Evolutionary conservation across 2,113 vertebrate genomes (phyloP).

Genomic region (Pagrus major): DNA sequence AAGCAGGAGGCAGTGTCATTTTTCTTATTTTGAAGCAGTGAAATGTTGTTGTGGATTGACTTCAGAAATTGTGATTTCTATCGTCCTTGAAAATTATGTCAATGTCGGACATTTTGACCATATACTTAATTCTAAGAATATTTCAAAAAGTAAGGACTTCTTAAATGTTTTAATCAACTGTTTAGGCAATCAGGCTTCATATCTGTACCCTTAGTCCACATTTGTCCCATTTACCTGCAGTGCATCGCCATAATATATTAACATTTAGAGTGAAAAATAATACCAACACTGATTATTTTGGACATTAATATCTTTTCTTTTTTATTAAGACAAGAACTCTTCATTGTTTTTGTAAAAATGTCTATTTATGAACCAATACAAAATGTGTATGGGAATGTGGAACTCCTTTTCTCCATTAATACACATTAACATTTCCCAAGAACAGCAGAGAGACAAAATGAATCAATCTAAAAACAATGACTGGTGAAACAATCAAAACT

Average conservation of each 20-base stretch:
- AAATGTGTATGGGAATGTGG: constrained; percentile 90
- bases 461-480: constrained; percentile 83
- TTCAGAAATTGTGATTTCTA: too few relatives aligned
- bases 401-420: constrained; percentile 86
- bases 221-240: not conserved
- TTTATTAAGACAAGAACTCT: constrained; percentile 92
- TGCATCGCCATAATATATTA: not conserved
- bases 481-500: constrained; percentile 79
- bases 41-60: not conserved
- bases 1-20: not conserved
- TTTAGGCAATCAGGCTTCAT: not conserved
- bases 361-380: constrained; percentile 91
- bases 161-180: too few relatives aligned
- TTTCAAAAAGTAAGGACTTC: too few relatives aligned
- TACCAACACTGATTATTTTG: constrained; percentile 78
- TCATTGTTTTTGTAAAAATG: constrained; percentile 90
- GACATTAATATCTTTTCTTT: constrained; percentile 89
- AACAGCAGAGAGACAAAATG: constrained; percentile 88
- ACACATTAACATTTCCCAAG: constrained; percentile 87
- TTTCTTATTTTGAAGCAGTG: not conserved
- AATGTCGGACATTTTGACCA: too few relatives aligned
- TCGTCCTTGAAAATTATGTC: too few relatives aligned
- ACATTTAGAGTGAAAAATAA: constrained; percentile 42
- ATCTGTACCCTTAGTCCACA: too few relatives aligned
- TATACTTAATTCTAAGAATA: too few relatives aligned